Evolutionary conservation across 37 sponge, comb jelly and placozoan species (phyloP).

Genomic region (Mnemiopsis leidyi): DNA sequence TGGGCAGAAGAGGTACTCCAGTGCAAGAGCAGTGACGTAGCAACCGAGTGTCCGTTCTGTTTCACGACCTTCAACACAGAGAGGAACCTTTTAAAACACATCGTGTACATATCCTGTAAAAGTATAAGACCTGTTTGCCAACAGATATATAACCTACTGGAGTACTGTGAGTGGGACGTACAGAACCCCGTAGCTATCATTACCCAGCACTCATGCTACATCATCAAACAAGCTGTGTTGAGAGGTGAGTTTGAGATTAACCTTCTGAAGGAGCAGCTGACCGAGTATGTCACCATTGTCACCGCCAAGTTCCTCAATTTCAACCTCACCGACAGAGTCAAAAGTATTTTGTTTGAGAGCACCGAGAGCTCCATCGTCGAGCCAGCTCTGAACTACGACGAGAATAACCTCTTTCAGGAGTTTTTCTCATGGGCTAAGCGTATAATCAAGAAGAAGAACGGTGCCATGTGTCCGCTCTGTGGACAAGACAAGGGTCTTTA

Average conservation of each 20-base stretch:
- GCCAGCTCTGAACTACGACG: neutral
- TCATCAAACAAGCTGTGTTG: slow-evolving; percentile 4
- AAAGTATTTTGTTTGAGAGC: neutral
- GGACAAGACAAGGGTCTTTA: too few relatives aligned
- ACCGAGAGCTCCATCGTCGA: neutral
- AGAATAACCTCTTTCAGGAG: neutral
- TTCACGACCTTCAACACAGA: slow-evolving; percentile 7
- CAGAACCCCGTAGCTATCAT: neutral
- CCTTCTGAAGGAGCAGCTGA: neutral
- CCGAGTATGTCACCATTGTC: slow-evolving; percentile 31
- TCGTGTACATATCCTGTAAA: slow-evolving; percentile 58
- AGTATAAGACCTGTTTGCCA: neutral
- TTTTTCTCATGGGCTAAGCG: slow-evolving; percentile 37
- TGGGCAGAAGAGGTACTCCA: slow-evolving; percentile 18
- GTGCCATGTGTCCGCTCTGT: slow-evolving; percentile 44
- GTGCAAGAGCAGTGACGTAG: neutral
- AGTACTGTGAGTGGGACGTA: slow-evolving; percentile 17
- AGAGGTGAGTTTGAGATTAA: neutral
- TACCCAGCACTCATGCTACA: neutral
- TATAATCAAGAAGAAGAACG: slow-evolving; percentile 11
- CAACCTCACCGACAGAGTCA: neutral
- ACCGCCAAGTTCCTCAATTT: slow-evolving; percentile 52
- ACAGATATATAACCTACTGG: slow-evolving; percentile 12
- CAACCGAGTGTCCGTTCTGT: slow-evolving; percentile 44
- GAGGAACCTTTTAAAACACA: slow-evolving; percentile 32